Base-by-base conservation (phyloP, 2,888 invertebrate species). In the Agrotis segetum region DNA sequence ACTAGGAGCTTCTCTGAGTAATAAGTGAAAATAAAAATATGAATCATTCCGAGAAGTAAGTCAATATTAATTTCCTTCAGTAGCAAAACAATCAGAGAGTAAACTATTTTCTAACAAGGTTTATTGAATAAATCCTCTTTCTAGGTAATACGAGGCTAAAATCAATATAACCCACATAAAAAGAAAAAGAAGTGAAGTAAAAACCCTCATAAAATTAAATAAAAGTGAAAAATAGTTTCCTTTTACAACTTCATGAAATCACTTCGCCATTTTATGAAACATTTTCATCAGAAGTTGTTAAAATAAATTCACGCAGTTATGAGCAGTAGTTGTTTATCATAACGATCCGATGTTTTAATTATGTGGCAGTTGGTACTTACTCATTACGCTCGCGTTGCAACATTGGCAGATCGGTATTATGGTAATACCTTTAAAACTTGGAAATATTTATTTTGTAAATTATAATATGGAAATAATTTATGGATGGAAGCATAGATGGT, bases 321-420 rank as follows among this genome's bases (percentile, higher is more conserved):
- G 47, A 58, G 21, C 50, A 40, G 40, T 55, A 55, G 49, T 61
- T 79, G 66, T 69, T 66, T 64, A 66, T 46, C 55, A 34, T 14
- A 56, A 29, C 24, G 19, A 56, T 50, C 61, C 49, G 61, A 71
- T 67, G 53, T 71, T 82, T 82, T 82, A 82, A 78, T 78, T 62
- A 82, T 55, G 60, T 71, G 60, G 6, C 46, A 44, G 61, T 59
- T 46, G 46, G 49, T 44, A 56, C 13, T 17, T 21, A 29, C 17
- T 50, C 40, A 55, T 53, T 56, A 52, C 13, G 46, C 9, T 0
- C 46, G 55, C 63, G 50, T 3, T 21, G 56, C 47, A 34, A 29
- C 29, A 50, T 49, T n/a, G 11, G 53, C 24, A 53, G 34, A 9
- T 16, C 47, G 74, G 44, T 44, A 24, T 14, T 6, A 17, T 14